These are phyloP conservation scores for Littorina saxatilis DNA, from an alignment of 1,140 invertebrate species.

Conservation along the genomic window DNA sequence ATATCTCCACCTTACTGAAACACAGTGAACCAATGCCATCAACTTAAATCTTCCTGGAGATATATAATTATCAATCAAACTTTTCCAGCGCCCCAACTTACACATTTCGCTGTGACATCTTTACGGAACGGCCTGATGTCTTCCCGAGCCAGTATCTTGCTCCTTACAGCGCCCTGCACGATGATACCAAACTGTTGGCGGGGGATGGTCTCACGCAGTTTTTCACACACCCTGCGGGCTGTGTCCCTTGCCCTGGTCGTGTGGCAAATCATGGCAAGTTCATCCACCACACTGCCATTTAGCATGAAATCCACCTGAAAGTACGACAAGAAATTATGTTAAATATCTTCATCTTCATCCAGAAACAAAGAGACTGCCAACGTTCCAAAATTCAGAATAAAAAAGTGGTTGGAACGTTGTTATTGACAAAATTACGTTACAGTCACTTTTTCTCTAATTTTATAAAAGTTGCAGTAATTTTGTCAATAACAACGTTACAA, in stretches of 20 bases:
- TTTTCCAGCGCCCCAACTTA: too few relatives aligned
- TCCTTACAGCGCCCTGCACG: conserved; percentile 90
- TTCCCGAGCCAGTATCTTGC: conserved; percentile 90
- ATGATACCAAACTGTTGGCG: conserved; percentile 90
- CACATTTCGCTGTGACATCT: conserved; percentile 94
- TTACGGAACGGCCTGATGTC: conserved; percentile 92
- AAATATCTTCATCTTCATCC: too few relatives aligned
- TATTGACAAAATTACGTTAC: too few relatives aligned
- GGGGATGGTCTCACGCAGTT: conserved; percentile 92
- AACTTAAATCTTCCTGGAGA: too few relatives aligned
- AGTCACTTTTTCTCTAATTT: not conserved
- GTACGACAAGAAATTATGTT: too few relatives aligned
- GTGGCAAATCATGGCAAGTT: conserved; percentile 91
- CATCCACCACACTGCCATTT: conserved; percentile 90
- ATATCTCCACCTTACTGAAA: conserved; percentile 94
- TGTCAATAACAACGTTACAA: not conserved
- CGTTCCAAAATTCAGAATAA: too few relatives aligned
- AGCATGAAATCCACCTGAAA: conserved; percentile 85
- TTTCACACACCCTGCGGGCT: conserved; percentile 84
- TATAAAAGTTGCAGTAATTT: not conserved
- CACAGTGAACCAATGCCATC: too few relatives aligned
- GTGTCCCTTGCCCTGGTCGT: conserved; percentile 81
- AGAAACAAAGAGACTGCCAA: too few relatives aligned
- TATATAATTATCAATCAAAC: too few relatives aligned
- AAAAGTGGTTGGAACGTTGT: too few relatives aligned